Evolutionary conservation across 2,113 vertebrate genomes (phyloP).

Genomic region (Lucifuga dentata): DNA sequence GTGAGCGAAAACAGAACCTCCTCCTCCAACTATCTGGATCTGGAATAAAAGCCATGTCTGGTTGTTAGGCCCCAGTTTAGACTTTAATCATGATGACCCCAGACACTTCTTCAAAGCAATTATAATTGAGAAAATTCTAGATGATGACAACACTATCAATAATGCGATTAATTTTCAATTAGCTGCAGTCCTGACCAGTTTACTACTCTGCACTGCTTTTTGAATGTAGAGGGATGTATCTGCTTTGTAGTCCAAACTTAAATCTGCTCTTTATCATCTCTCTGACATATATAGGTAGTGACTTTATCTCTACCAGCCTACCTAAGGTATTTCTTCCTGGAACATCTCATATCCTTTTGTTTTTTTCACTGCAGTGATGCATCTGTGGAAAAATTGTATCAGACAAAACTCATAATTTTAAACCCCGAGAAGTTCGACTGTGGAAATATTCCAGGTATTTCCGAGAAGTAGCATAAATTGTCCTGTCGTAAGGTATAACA

Average conservation of each 20-base stretch:
- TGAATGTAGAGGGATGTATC: constrained; percentile 48
- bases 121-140: constrained; percentile 62
- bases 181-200: constrained; percentile 55
- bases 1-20: no score
- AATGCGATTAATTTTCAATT: constrained; percentile 73
- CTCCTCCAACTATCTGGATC: no score
- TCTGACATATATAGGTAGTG: constrained; percentile 37
- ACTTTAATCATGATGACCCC: constrained; percentile 18
- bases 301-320: constrained; percentile 11
- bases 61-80: constrained; percentile 22
- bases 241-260: constrained; percentile 31
- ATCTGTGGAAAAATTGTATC: constrained; percentile 5
- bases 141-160: constrained; percentile 73
- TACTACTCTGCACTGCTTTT: constrained; percentile 52
- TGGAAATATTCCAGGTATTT: constrained; percentile 22
- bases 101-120: constrained; percentile 32
- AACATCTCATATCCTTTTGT: background rate
- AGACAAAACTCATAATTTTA: constrained; percentile 17
- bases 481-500: background rate
- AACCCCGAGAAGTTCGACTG: background rate
- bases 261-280: constrained; percentile 22
- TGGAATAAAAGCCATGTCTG: constrained; percentile 1
- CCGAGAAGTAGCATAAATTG: constrained; percentile 18
- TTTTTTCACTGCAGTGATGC: background rate
- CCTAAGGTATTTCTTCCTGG: constrained; percentile 10